Evolutionary conservation across 2,113 vertebrate genomes (phyloP), one percentile per base, ranked within the genome.

Genomic region (Serilophus lunatus): DNA sequence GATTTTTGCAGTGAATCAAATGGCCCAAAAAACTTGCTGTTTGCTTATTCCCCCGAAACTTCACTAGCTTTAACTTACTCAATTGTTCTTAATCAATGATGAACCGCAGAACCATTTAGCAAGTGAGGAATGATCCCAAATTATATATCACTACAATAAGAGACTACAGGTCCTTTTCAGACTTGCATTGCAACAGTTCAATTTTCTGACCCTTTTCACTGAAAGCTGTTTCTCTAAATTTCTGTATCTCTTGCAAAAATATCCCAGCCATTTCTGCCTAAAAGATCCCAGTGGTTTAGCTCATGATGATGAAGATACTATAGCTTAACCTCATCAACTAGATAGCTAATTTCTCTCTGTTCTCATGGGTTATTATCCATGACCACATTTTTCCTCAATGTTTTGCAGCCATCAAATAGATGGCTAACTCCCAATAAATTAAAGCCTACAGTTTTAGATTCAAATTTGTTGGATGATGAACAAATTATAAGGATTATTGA

Each of bases 1-100:
- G 68, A 83, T 50, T 90, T 90, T 61, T 92, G 51, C 44, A 84
- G 68, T 79, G 64, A 95, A 97, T 81, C 49, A 89, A 94, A 93
- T 53, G 36, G 82, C 60, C 40, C 53, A 83, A 86, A 96, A 92
- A 92, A 53, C 60, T 69, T 81, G 25, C 60, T 88, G 71, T 92
- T 92, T 81, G 31, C 60, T 86, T 93, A 88, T 23, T 78, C 49
- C 38, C 51, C 49, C 59, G 60, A 86, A 93, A 92, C 38, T 89
- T 94, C 72, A 86, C 42, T 68, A 86, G 64, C 38, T 92, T 83
- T 86, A 93, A 81, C 64, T 45, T 70, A 40, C 40, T 61, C 18
- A 56, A 63, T 81, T 44, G 19, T 66, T 91, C 65, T 81, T 80
- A 74, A 91, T 65, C 86, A 82, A 71, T 35, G 54, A 82, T 3